These are phyloP conservation scores for Hippopotamus amphibius DNA, from an alignment of 2,113 vertebrate species.

Conservation along the genomic window DNA sequence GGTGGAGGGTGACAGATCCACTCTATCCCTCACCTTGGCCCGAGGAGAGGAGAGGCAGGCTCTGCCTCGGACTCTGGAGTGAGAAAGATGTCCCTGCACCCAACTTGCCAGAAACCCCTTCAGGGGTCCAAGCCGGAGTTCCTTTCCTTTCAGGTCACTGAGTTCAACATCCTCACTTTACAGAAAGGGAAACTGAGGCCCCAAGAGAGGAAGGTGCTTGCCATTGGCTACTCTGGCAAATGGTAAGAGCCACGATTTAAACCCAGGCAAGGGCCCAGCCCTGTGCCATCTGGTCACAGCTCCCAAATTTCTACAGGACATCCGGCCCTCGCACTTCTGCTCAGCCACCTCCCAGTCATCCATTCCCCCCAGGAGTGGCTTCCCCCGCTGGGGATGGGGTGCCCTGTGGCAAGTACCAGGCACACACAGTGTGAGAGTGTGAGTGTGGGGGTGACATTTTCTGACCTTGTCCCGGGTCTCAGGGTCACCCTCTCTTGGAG, in stretches of 20 bases:
- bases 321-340: neutral
- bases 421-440: neutral
- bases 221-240: neutral
- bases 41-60: neutral
- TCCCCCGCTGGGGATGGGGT: neutral
- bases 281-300: neutral
- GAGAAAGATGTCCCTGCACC: neutral
- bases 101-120: neutral
- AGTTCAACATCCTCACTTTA: constrained; percentile 55
- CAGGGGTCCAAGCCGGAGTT: neutral
- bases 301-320: neutral
- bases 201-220: neutral
- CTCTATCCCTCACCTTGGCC: neutral
- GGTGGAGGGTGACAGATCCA: neutral
- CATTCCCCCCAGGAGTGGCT: neutral
- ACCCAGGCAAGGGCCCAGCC: neutral
- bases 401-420: neutral
- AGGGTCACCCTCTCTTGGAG: constrained; percentile 67
- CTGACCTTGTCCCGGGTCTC: constrained; percentile 79
- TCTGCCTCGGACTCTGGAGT: neutral
- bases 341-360: neutral
- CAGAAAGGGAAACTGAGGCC: constrained; percentile 23
- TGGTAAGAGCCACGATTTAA: neutral
- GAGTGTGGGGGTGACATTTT: constrained; percentile 65
- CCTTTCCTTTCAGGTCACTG: neutral